Base-by-base conservation (phyloP, 2,888 invertebrate genomes). In the Lasioglossum malachurum region DNA sequence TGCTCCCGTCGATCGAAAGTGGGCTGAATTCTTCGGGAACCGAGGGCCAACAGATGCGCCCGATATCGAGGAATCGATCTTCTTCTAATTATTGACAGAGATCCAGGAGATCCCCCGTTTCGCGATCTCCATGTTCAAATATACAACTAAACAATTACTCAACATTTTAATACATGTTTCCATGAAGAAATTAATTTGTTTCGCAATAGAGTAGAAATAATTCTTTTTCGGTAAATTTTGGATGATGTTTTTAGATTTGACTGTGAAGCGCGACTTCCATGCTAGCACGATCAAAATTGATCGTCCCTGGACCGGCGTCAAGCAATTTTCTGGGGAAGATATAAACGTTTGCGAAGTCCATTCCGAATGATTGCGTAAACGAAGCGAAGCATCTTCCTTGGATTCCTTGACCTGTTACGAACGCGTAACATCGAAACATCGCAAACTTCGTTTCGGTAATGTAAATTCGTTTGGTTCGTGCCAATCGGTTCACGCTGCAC, bases 1-100 rank as follows among this genome's bases (percentile, higher is more conserved):
- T 69, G 81, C 44, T 60, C 60, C 41, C 49, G 19, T 2, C 41
- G 35, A 72, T 69, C 57, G 83, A 83, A 74, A 80, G 71, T 49
- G 72, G 41, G 49, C 60, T 49, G 80, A 41, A 75, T 80, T 71
- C 75, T 80, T 69, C n/a, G 8, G 31, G 57, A 27, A 23, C 31
- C 31, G 8, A 44, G 46, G n/a, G 19, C 14, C 72, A 49, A 35
- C 27, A 35, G 77, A 77, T 38, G 71, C 23, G 44, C 38, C 23
- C 35, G 23, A 16, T 27, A 60, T 38, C 67, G 49, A 72, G 49
- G 23, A 38, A 83, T 75, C 46, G 49, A 73, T 81, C 57, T 57
- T 60, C 71, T 60, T 49, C 46, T 73, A 46, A 46, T 12, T 23
- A 38, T 23, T 23, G 3, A 38, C 8, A 14, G 60, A n/a, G 23